Evolutionary conservation across 2,888 invertebrate genomes (phyloP).

Genomic region (Caradrina kadenii): DNA sequence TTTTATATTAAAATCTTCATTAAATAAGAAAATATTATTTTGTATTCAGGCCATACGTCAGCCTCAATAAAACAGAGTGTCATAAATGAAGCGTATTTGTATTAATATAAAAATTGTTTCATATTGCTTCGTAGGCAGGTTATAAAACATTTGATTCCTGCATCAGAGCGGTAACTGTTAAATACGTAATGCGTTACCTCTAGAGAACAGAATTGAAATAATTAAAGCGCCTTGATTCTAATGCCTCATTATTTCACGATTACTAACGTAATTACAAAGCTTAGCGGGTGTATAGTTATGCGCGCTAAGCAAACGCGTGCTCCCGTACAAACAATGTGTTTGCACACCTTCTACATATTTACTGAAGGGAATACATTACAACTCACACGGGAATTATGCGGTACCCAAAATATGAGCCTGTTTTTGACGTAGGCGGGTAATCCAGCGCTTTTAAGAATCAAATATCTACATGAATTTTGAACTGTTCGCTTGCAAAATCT

Average conservation of each 20-base stretch:
- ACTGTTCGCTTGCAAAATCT: constrained; percentile 23
- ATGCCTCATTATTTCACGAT: constrained; percentile 53
- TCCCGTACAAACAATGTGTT: constrained; percentile 62
- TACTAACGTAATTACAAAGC: constrained; percentile 55
- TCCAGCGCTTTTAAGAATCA: constrained; percentile 53
- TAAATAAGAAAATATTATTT: neutral
- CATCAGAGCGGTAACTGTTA: constrained; percentile 14
- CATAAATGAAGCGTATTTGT: neutral
- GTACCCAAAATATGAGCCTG: constrained; percentile 65
- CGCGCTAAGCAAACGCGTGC: constrained; percentile 41
- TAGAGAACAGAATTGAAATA: constrained; percentile 37
- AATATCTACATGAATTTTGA: constrained; percentile 43
- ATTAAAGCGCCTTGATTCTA: constrained; percentile 42
- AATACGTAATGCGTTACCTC: constrained; percentile 25
- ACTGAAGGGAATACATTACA: constrained; percentile 67
- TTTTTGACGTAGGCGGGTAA: constrained; percentile 50
- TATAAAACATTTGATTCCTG: neutral
- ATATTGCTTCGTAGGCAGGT: neutral
- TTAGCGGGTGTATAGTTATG: constrained; percentile 43
- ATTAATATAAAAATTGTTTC: neutral
- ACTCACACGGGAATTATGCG: constrained; percentile 62
- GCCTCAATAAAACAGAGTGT: neutral
- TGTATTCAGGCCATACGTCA: neutral
- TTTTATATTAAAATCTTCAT: neutral
- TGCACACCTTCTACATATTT: constrained; percentile 67